Evolutionary conservation across 2,113 vertebrate species (phyloP).

Genomic region (Podarcis cretensis): DNA sequence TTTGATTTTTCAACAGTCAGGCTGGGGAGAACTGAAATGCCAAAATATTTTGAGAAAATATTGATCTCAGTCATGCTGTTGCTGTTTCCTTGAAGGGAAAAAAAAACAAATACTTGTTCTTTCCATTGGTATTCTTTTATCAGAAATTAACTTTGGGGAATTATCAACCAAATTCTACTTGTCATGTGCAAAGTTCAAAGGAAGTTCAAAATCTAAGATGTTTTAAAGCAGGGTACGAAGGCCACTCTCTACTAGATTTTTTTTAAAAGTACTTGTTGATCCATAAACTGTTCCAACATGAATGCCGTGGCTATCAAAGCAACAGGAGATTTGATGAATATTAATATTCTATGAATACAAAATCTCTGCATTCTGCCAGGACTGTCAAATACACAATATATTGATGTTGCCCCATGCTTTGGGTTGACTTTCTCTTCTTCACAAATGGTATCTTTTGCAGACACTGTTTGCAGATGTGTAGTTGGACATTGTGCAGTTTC

Average conservation of each 20-base stretch:
- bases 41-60: constrained; percentile 31
- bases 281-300: neutral
- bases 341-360: neutral
- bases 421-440: neutral
- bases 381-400: neutral
- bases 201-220: neutral
- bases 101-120: neutral
- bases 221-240: neutral
- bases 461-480: neutral
- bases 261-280: neutral
- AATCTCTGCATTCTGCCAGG: neutral
- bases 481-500: neutral
- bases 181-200: neutral
- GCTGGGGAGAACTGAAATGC: neutral
- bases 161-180: neutral
- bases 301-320: neutral
- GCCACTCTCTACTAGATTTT: too few species aligned
- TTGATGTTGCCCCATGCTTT: neutral
- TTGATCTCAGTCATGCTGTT: neutral
- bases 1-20: constrained; percentile 15
- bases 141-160: neutral
- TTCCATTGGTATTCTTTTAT: neutral
- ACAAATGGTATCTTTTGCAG: neutral
- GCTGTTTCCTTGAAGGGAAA: constrained; percentile 27
- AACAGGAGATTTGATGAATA: too few species aligned